Percentiles rank a stretch among this genome's conserved stretches.
Evolutionary conservation across 1,140 invertebrate species (phyloP).

Genomic region (Potamilus streckersoni): DNA sequence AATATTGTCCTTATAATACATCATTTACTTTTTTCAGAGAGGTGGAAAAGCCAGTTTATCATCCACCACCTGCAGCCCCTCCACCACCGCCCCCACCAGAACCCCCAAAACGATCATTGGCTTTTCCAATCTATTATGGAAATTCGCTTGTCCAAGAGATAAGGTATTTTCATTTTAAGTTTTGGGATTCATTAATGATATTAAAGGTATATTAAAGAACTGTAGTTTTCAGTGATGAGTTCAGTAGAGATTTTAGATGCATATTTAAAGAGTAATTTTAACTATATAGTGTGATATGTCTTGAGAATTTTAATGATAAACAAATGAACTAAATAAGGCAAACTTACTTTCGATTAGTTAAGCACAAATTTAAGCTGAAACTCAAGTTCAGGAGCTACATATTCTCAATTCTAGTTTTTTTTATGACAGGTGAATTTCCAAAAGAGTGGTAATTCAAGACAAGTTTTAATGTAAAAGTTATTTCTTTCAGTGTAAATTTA

Average conservation of each 20-base stretch:
- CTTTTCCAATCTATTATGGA: slow-evolving; percentile 58
- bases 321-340: background rate
- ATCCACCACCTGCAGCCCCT: slow-evolving; percentile 24
- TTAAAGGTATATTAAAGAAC: background rate
- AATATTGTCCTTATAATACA: no score
- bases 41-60: slow-evolving; percentile 34
- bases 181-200: background rate
- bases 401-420: no score
- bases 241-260: background rate
- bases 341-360: background rate
- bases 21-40: slow-evolving; percentile 30
- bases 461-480: no score
- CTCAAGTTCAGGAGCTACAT: no score
- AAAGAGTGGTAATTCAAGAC: no score
- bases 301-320: background rate
- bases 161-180: slow-evolving; percentile 30
- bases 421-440: no score
- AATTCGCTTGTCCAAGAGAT: slow-evolving; percentile 62
- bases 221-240: background rate
- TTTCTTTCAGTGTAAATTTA: no score
- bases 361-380: no score
- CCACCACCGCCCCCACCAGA: slow-evolving; percentile 30
- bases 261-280: background rate
- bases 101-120: slow-evolving; percentile 37
- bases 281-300: no score